Evolutionary conservation across 2,797 vertebrate species (phyloP), one percentile per base, ranked within the genome.

Genomic region (Morus bassanus): DNA sequence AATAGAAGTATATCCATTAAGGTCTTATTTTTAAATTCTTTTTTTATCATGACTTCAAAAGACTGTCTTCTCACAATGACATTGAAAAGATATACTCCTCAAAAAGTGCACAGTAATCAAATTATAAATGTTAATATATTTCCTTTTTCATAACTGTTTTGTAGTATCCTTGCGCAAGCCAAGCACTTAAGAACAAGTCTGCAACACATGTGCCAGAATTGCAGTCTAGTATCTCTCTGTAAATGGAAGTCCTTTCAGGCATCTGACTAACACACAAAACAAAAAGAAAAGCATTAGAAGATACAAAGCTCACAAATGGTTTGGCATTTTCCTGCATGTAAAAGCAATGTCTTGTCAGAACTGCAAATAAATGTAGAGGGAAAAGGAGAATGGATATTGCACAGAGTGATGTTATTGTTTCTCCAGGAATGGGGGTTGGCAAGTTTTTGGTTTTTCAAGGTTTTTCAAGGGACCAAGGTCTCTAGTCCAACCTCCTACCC

Each of bases 1-100:
- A 83, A 63, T 67, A 92, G 72, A 81, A 35, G 41, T 75, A 92
- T 70, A 84, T 85, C 86, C 76, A 91, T 93, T 95, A 96, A 91
- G 76, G 90, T 72, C 35, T 82, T 93, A 70, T 93, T 97, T 94
- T 90, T 7, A 96, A 81, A 94, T 93, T 75, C 25, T 85, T 93
- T 88, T 85, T 45, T 77, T 60, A 56, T 56, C 6, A 1, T 28
- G 17, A 68, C 39, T 61, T 60, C 31, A 64, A 92, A 96, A 92
- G 45, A 18, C 39, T 74, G 48, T 31, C 28, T 93, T 37, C 31
- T 94, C 51, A 76, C 51, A 94, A 93, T 72, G 46, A 39, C 37
- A 39, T 39, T 39, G 37, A 39, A 39, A 39, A 39, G 37, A 39
- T 39, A 39, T 39, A 39, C 37, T 39, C 37, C 56, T 82, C 50